Conservation (phyloP, 2,888 invertebrate genomes). For the Thera obeliscata region DNA sequence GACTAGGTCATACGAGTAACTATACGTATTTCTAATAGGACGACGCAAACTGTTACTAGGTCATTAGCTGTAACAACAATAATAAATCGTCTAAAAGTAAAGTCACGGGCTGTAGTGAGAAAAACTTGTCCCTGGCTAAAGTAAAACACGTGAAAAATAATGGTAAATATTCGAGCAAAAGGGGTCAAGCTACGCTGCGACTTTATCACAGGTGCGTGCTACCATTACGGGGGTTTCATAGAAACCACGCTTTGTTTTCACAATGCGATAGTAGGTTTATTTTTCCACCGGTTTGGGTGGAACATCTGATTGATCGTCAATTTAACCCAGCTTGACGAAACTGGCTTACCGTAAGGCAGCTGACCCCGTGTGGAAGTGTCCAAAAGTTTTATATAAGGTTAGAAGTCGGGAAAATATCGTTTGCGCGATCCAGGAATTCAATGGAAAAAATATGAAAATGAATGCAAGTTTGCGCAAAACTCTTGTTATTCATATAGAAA, state of each 20-base stretch:
- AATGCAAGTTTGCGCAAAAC: background rate
- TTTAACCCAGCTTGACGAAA: conserved; percentile 25
- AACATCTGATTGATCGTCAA: conserved; percentile 26
- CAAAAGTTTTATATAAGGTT: background rate
- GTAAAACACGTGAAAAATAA: too few relatives aligned
- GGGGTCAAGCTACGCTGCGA: conserved; percentile 2
- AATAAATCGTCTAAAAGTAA: too few relatives aligned
- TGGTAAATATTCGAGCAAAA: background rate
- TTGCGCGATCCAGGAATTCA: conserved; percentile 25
- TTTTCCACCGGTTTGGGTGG: background rate
- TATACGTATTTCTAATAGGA: too few relatives aligned
- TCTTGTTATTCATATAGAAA: background rate
- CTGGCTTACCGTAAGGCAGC: conserved; percentile 15
- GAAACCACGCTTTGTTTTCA: conserved; percentile 16
- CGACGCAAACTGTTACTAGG: too few relatives aligned
- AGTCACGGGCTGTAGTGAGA: too few relatives aligned
- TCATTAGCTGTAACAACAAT: too few relatives aligned
- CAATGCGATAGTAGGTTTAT: conserved; percentile 11
- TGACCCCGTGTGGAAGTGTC: background rate
- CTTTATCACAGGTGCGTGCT: background rate
- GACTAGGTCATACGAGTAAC: too few relatives aligned
- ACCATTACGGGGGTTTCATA: conserved; percentile 6
- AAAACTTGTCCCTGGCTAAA: too few relatives aligned
- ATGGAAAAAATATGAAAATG: background rate
- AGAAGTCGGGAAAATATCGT: conserved; percentile 5